Evolutionary conservation across 2,797 vertebrate species (phyloP).

Genomic region (Heliangelus exortis): DNA sequence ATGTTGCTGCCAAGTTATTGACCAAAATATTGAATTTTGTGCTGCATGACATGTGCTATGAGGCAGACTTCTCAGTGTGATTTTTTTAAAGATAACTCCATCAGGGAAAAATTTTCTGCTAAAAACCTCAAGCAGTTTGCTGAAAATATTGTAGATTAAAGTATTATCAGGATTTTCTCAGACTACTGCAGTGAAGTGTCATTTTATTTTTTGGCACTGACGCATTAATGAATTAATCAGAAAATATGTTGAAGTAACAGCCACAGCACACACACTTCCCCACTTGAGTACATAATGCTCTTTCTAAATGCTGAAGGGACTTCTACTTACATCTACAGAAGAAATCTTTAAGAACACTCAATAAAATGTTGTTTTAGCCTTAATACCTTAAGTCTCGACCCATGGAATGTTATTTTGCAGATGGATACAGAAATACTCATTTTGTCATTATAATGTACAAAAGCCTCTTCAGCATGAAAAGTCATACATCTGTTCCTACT

Average conservation of each 20-base stretch:
- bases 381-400: not conserved
- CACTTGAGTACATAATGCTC: not conserved
- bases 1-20: conserved; percentile 12
- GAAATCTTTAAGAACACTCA: not conserved
- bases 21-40: conserved; percentile 35
- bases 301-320: not conserved
- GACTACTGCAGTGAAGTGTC: not conserved
- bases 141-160: conserved; percentile 34
- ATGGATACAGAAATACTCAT: not conserved
- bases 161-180: conserved; percentile 10
- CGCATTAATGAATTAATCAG: conserved; percentile 27
- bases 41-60: not conserved
- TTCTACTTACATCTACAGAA: not conserved
- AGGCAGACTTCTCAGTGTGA: not conserved
- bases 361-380: not conserved
- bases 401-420: not conserved
- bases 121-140: not conserved
- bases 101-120: not conserved
- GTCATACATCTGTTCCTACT: not conserved
- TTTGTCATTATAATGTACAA: not conserved
- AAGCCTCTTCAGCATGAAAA: not conserved
- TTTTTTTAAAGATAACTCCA: conserved; percentile 5
- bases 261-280: not conserved
- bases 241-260: not conserved
- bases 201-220: conserved; percentile 16